A percentile compares a stretch with the other conserved stretches of the same genome.
Conservation (phyloP, 2,888 invertebrate genomes). For the Nezara viridula region DNA sequence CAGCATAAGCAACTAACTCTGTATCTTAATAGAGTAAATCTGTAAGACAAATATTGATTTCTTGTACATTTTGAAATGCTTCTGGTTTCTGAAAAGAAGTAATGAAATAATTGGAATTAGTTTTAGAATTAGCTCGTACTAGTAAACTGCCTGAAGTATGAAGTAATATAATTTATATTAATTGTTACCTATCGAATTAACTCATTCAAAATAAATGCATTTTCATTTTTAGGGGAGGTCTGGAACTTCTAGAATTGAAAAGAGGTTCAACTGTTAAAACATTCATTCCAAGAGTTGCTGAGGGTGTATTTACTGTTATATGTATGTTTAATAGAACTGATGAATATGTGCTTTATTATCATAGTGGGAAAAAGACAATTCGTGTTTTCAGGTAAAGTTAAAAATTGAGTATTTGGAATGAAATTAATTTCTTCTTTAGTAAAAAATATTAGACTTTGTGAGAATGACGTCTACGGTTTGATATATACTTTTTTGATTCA, state of each 20-base stretch:
- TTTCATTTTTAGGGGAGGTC: conserved; percentile 79
- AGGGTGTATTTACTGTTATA: conserved; percentile 96
- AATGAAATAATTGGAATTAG: no score
- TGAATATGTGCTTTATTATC: conserved; percentile 96
- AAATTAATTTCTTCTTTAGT: neutral
- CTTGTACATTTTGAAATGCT: no score
- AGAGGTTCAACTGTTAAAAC: conserved; percentile 90
- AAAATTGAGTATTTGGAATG: no score
- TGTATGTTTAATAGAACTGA: conserved; percentile 95
- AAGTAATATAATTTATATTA: neutral
- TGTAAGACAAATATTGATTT: no score
- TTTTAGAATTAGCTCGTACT: neutral
- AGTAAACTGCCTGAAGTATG: neutral
- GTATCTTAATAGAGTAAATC: no score
- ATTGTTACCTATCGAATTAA: neutral
- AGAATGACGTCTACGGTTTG: no score
- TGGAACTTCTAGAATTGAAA: conserved; percentile 92
- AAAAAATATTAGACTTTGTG: no score
- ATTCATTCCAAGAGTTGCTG: conserved; percentile 93
- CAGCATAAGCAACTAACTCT: no score
- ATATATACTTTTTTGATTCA: neutral
- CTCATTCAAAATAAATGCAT: neutral
- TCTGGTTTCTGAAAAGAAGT: no score
- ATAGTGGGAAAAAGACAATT: conserved; percentile 94
- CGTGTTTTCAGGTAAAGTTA: conserved; percentile 83